Evolutionary conservation across 2,797 vertebrate genomes (phyloP).

Genomic region (Leucoraja ocellata): DNA sequence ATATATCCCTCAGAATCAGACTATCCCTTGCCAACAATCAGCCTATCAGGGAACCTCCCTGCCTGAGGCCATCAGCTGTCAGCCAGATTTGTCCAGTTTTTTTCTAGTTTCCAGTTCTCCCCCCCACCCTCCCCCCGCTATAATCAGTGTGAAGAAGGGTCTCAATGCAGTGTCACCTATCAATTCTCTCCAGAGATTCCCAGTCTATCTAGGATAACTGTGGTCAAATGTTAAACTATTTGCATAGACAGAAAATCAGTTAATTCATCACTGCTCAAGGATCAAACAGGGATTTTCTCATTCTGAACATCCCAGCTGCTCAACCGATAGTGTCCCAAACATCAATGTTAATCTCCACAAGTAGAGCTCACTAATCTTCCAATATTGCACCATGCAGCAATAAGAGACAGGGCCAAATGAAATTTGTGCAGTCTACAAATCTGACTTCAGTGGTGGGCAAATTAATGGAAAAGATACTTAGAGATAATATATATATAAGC

Average conservation of each 20-base stretch:
- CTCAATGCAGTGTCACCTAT: no score
- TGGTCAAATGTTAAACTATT: neutral
- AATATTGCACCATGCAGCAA: neutral
- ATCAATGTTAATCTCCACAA: neutral
- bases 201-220: neutral
- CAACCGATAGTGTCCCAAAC: neutral
- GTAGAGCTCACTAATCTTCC: neutral
- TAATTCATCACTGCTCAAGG: neutral
- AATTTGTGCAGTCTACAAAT: neutral
- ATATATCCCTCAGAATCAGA: no score
- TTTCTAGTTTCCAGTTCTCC: no score
- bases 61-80: no score
- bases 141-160: no score
- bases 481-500: no score
- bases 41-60: no score
- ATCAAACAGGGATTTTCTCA: neutral
- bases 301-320: neutral
- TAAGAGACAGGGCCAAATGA: neutral
- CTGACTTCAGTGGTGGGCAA: no score
- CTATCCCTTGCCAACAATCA: no score
- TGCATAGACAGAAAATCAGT: neutral
- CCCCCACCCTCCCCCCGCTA: no score
- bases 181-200: neutral
- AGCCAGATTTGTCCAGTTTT: no score
- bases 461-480: no score